Evolutionary conservation across 2,888 invertebrate genomes (phyloP).

Genomic region (Tupiocoris notatus): DNA sequence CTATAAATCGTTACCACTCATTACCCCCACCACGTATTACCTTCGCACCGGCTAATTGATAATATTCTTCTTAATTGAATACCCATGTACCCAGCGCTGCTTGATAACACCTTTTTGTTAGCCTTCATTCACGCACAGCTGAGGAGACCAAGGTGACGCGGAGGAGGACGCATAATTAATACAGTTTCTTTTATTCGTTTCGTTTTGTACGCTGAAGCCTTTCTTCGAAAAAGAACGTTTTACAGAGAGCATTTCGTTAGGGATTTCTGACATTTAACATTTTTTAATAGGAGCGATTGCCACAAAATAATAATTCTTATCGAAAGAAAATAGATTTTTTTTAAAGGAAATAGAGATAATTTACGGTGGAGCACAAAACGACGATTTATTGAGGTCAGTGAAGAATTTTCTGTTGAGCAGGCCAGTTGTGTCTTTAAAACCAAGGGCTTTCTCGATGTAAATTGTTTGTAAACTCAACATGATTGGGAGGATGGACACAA

Average conservation of each 20-base stretch:
- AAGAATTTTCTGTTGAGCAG: background rate
- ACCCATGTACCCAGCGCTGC: constrained; percentile 20
- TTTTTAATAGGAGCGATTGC: no score
- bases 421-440: constrained; percentile 5
- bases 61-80: constrained; percentile 32
- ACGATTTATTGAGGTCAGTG: background rate
- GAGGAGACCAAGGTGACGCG: constrained; percentile 10
- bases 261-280: no score
- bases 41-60: background rate
- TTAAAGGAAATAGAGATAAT: no score
- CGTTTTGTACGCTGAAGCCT: background rate
- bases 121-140: constrained; percentile 30
- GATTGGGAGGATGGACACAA: constrained; percentile 31
- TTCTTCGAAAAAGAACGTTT: no score
- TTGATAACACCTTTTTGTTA: constrained; percentile 35
- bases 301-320: no score
- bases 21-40: constrained; percentile 20
- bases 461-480: constrained; percentile 40
- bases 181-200: background rate
- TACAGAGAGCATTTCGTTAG: no score
- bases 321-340: no score
- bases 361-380: no score
- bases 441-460: constrained; percentile 22
- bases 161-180: constrained; percentile 23
- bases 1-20: constrained; percentile 22